A percentile compares a stretch with the other conserved stretches of the same genome.
Evolutionary conservation across 2,888 invertebrate species (phyloP).

Genomic region (Ctena decussata): DNA sequence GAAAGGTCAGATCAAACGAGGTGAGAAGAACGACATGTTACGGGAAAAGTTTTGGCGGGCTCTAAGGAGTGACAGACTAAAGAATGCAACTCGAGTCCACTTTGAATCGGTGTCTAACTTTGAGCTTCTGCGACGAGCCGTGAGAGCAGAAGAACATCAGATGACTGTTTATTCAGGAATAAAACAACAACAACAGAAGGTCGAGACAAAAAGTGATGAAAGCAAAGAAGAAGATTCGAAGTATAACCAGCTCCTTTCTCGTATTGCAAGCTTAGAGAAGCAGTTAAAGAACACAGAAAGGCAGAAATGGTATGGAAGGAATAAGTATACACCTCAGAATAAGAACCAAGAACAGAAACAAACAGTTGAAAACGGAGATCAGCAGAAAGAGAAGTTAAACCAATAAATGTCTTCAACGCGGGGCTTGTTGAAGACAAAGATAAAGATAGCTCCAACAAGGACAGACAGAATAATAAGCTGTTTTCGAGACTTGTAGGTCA

Average conservation of each 20-base stretch:
- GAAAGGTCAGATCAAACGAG: background rate
- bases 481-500: conserved; percentile 1
- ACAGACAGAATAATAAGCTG: background rate
- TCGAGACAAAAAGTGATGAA: background rate
- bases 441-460: background rate
- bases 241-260: background rate
- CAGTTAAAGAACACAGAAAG: background rate
- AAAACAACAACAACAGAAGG: background rate
- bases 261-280: background rate
- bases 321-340: background rate
- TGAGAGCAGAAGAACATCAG: background rate
- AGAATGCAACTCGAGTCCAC: background rate
- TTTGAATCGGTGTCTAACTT: background rate
- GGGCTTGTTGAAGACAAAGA: background rate
- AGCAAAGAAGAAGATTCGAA: background rate
- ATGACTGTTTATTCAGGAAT: background rate
- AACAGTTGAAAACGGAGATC: background rate
- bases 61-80: background rate
- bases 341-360: background rate
- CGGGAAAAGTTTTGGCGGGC: background rate
- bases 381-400: background rate
- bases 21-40: background rate
- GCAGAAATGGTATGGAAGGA: background rate
- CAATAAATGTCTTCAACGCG: background rate
- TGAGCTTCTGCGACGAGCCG: background rate